These are phyloP conservation scores for Temnothorax curvispinosus DNA, from an alignment of 1,140 invertebrate species.

Conservation along the genomic window DNA sequence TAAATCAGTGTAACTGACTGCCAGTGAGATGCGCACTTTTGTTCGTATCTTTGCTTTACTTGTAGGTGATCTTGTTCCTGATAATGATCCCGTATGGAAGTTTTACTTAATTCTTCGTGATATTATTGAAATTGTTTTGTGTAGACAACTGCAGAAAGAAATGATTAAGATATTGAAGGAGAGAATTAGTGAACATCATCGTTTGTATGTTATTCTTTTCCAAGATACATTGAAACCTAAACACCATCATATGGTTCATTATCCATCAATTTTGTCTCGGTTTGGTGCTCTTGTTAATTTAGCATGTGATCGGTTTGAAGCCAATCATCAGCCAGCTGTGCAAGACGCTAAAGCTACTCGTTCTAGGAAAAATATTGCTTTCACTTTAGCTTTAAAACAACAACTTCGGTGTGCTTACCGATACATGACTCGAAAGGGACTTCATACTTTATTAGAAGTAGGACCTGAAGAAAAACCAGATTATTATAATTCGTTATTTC, in stretches of 20 bases:
- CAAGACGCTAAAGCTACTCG: not conserved
- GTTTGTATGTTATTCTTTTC: not conserved
- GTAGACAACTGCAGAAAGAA: not conserved
- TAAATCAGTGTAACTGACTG: not conserved
- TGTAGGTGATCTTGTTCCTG: not conserved
- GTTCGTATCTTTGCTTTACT: not conserved
- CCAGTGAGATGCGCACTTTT: slow-evolving; percentile 1
- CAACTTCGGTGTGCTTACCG: slow-evolving; percentile 12
- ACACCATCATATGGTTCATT: not conserved
- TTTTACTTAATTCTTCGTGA: not conserved
- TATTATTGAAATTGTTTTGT: not conserved
- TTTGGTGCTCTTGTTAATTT: not conserved
- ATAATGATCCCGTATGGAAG: not conserved
- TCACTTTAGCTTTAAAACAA: slow-evolving; percentile 1
- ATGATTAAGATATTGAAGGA: not conserved
- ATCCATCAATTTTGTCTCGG: not conserved
- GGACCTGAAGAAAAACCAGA: not conserved
- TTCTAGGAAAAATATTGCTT: not conserved
- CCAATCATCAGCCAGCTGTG: not conserved
- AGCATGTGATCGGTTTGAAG: not conserved
- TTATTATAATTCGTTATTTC: not conserved
- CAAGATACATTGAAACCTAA: not conserved
- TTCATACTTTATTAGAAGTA: not conserved
- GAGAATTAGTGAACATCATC: not conserved
- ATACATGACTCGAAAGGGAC: not conserved